Evolutionary conservation across 2,113 vertebrate genomes (phyloP).

Genomic region (Dinomys branickii): DNA sequence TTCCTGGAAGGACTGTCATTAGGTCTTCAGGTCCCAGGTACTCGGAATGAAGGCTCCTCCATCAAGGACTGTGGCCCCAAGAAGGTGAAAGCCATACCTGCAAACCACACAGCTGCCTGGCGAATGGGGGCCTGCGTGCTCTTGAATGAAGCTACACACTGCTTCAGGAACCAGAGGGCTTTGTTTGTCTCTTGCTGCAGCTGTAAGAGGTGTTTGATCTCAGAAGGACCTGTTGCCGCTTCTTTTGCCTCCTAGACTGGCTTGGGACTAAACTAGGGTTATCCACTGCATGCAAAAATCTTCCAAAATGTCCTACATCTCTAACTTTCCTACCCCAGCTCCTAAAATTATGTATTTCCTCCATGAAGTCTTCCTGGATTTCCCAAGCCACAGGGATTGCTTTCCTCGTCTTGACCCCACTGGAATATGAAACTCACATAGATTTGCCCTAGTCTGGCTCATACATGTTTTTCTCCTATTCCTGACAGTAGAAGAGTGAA

Average conservation of each 20-base stretch:
- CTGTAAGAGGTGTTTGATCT: neutral
- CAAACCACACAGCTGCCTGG: conserved; percentile 64
- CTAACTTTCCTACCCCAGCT: neutral
- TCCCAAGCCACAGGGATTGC: fast-evolving
- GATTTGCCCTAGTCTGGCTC: neutral
- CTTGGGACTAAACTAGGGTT: neutral
- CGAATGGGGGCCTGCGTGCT: conserved; percentile 52
- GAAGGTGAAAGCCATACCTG: conserved; percentile 37
- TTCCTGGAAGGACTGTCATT: neutral
- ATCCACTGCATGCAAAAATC: no score
- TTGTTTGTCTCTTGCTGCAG: neutral
- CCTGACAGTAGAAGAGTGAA: neutral
- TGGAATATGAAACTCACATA: neutral
- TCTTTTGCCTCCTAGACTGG: neutral
- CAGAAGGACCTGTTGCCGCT: fast-evolving
- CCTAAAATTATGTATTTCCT: neutral
- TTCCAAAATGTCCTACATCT: neutral
- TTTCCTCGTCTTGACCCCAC: neutral
- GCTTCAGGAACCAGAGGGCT: conserved; percentile 65
- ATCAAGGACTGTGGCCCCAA: neutral
- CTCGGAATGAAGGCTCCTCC: neutral
- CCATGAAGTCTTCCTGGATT: neutral
- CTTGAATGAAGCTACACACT: conserved; percentile 3
- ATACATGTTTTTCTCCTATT: neutral
- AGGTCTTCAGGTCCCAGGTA: fast-evolving